Base-by-base conservation (phyloP, 2,797 vertebrate genomes). In the Hippocampus kuda region DNA sequence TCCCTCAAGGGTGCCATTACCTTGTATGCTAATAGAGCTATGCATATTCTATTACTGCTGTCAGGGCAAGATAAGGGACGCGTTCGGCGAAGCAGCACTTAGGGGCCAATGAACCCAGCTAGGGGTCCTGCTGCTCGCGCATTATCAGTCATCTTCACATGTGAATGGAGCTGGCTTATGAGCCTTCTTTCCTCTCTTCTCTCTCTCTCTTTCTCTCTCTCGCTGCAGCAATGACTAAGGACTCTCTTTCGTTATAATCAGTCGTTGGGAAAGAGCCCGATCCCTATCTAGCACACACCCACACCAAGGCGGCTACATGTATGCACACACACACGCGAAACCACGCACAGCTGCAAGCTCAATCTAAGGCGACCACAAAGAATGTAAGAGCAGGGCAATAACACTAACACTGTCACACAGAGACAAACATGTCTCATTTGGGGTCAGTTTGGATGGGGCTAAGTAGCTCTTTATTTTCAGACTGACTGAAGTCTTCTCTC, bases 31-130 rank as follows among this genome's bases (percentile, higher is more conserved):
- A 94, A 96, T 94, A 91, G 93, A 90, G 81, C 89, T 89, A 91
- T 94, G 94, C 93, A 94, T 95, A 94, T 93, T 94, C 93, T 91
- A 94, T 94, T 93, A 96, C 92, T 73, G 79, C 94, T 91, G 93
- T 93, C 92, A 91, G 90, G 87, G 78, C 88, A 91, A 92, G 92
- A 94, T 93, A 88, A 94, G 93, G 89, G 85, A 90, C 89, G 86
- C 88, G 90, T 92, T 92, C 89, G 83, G 89, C 90, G 83, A 93
- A 91, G 88, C 90, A 94, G 90, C 91, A 93, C 91, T 93, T 92
- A 91, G 93, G 92, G 88, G 89, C 92, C 91, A 93, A 93, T 93
- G 93, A 94, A 92, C 91, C 86, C 88, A 88, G 91, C 84, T 77
- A 92, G 92, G 92, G 92, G 90, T 91, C 89, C 89, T 79, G 74